These are phyloP conservation scores for Tricholauxania praeusta DNA, from an alignment of 2,888 invertebrate genomes.

Conservation along the genomic window DNA sequence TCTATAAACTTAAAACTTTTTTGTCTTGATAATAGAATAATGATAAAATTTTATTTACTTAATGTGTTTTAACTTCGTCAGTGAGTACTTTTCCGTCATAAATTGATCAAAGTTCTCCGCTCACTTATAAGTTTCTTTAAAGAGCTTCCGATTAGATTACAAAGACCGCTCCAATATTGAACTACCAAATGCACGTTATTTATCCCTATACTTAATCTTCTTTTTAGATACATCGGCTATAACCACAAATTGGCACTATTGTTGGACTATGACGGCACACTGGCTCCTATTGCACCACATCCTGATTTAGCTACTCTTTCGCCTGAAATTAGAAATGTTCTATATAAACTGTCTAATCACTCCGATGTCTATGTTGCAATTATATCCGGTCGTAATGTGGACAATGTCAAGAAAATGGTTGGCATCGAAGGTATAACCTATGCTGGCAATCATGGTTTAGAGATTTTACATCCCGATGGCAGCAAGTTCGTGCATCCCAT, in stretches of 20 bases:
- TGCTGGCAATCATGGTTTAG: conserved; percentile 89
- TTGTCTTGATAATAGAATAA: too few species aligned
- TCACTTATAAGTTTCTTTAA: too few species aligned
- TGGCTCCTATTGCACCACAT: conserved; percentile 90
- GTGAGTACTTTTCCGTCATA: too few species aligned
- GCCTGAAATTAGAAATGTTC: conserved; percentile 84
- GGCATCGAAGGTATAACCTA: conserved; percentile 92
- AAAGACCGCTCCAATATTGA: background rate
- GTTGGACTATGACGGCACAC: conserved; percentile 89
- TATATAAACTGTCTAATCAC: conserved; percentile 85
- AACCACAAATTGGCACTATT: conserved; percentile 86
- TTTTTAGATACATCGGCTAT: conserved; percentile 82
- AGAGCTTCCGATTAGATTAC: too few species aligned
- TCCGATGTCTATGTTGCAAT: conserved; percentile 90
- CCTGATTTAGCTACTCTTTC: conserved; percentile 90
- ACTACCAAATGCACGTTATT: background rate
- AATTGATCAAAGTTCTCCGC: too few species aligned
- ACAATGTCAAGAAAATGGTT: conserved; percentile 91
- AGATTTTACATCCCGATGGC: conserved; percentile 90
- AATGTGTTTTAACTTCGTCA: too few species aligned
- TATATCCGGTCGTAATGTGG: conserved; percentile 87
- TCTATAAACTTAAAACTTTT: too few species aligned
- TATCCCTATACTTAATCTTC: background rate
- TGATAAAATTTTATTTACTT: too few species aligned
- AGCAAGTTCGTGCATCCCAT: conserved; percentile 92